These are phyloP conservation scores for Potamarius usumacintae DNA, from an alignment of 2,113 vertebrate species.

Conservation along the genomic window DNA sequence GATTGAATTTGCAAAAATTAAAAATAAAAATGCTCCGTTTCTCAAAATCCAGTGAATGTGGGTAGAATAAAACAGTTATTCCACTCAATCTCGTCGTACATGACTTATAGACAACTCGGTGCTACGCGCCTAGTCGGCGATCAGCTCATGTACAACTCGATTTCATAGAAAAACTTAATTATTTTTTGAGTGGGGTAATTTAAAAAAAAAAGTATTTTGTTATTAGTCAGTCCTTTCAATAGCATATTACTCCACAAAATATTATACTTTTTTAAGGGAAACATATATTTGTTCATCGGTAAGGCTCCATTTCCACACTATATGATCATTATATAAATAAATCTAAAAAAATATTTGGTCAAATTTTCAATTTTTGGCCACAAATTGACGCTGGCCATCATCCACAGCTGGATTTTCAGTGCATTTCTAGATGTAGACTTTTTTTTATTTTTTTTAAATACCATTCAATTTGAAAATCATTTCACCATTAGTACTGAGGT, in stretches of 20 bases:
- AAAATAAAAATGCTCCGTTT: too few species aligned
- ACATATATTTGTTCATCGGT: not conserved
- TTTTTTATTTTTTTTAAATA: not conserved
- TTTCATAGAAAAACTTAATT: too few species aligned
- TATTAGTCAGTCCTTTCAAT: not conserved
- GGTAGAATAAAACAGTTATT: too few species aligned
- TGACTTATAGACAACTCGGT: too few species aligned
- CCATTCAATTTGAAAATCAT: not conserved
- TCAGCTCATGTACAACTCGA: too few species aligned
- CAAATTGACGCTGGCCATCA: not conserved
- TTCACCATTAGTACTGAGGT: not conserved
- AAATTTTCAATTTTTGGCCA: not conserved
- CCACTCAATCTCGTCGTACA: too few species aligned
- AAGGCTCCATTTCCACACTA: not conserved
- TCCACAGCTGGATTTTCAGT: not conserved
- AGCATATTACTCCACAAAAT: not conserved
- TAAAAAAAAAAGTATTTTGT: too few species aligned
- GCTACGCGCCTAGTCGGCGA: too few species aligned
- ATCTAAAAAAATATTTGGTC: not conserved
- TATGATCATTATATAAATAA: not conserved
- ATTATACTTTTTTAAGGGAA: too few species aligned
- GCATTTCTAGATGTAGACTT: not conserved
- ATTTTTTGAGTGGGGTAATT: too few species aligned
- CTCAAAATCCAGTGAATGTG: too few species aligned
- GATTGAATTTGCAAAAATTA: too few species aligned